Conservation (phyloP, 2,888 invertebrate genomes). For the Drosophila algonquin region DNA sequence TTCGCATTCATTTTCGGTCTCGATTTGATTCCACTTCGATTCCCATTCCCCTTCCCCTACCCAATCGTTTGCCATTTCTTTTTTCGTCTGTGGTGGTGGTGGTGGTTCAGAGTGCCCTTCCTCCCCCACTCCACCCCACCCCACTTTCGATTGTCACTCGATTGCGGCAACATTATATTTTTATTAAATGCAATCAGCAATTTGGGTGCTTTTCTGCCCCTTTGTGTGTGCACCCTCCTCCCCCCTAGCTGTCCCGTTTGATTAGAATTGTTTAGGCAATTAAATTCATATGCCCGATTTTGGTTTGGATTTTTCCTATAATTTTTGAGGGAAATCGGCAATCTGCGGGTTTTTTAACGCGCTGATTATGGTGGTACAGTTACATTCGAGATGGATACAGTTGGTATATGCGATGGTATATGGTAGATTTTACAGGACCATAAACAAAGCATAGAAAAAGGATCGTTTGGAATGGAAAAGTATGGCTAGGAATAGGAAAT, state of each 20-base stretch:
- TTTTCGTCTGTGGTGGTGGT: conserved; percentile 8
- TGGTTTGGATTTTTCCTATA: conserved; percentile 49
- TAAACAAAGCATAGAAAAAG: too few relatives aligned
- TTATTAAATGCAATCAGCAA: conserved; percentile 77
- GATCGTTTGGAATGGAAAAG: too few relatives aligned
- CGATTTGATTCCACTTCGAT: conserved; percentile 45
- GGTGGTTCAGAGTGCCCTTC: neutral
- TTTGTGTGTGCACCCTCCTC: conserved; percentile 22
- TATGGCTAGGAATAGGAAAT: too few relatives aligned
- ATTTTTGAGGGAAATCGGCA: conserved; percentile 26
- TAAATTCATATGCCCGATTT: conserved; percentile 75
- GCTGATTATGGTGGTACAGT: conserved; percentile 3
- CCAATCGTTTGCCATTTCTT: conserved; percentile 35
- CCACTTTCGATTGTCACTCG: conserved; percentile 34
- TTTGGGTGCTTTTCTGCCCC: conserved; percentile 57
- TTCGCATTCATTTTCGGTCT: conserved; percentile 54
- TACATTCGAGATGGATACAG: too few relatives aligned
- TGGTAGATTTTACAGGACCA: too few relatives aligned
- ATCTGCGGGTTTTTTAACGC: conserved; percentile 19
- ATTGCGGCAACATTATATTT: conserved; percentile 76
- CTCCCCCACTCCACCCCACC: too few relatives aligned
- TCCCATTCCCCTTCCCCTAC: conserved; percentile 3
- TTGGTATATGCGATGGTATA: too few relatives aligned
- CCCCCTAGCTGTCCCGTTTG: conserved; percentile 47
- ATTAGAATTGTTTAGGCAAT: conserved; percentile 74